Percentiles rank a stretch among this genome's conserved stretches.
Evolutionary conservation across 2,888 invertebrate species (phyloP).

Genomic region (Sphinx pinastri): DNA sequence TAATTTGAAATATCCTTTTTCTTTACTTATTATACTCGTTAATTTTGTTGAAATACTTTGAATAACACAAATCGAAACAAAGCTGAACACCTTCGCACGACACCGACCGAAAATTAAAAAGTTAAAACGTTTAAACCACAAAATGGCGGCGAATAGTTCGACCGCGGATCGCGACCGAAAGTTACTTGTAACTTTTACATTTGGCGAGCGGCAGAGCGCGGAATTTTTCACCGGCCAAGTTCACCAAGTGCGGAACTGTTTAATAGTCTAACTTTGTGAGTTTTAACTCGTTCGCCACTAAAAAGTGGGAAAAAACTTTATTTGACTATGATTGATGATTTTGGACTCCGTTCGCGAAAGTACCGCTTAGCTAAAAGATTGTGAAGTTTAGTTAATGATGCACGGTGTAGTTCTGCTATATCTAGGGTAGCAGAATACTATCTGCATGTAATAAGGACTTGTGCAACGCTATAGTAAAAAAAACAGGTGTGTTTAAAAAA

Average conservation of each 20-base stretch:
- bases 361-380: background rate
- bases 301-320: conserved; percentile 39
- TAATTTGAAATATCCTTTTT: background rate
- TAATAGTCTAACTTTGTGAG: conserved; percentile 59
- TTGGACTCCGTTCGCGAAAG: conserved; percentile 24
- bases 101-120: conserved; percentile 58
- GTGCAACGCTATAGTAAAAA: too few relatives aligned
- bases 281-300: conserved; percentile 44
- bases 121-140: conserved; percentile 63
- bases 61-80: background rate
- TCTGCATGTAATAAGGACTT: too few relatives aligned
- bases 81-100: conserved; percentile 9
- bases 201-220: conserved; percentile 52
- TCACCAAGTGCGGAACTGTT: conserved; percentile 54
- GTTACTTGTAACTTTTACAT: conserved; percentile 78
- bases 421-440: too few relatives aligned
- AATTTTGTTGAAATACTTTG: background rate
- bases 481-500: too few relatives aligned
- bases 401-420: background rate
- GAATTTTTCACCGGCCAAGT: conserved; percentile 69
- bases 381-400: background rate
- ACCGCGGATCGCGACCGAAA: conserved; percentile 62
- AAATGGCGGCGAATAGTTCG: conserved; percentile 75
- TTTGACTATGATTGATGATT: conserved; percentile 38
- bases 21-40: conserved; percentile 25